Conservation (phyloP, 2,113 vertebrate genomes). For the Protobothrops mucrosquamatus region DNA sequence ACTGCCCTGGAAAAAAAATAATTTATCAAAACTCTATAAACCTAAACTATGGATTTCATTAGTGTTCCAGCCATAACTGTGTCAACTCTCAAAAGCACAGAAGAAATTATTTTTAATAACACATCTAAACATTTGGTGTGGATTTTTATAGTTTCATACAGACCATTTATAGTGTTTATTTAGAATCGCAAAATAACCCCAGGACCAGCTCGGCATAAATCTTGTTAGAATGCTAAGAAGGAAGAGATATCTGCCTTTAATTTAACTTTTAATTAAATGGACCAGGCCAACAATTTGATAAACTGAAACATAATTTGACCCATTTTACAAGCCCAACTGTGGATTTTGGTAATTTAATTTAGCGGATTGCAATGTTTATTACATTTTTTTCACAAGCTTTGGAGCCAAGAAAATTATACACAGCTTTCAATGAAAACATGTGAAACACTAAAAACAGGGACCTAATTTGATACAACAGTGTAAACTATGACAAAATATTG, state of each 20-base stretch:
- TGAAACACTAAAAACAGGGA: neutral
- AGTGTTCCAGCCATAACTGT: neutral
- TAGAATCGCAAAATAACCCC: slow-evolving; percentile 26
- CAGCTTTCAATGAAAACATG: neutral
- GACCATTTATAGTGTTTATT: neutral
- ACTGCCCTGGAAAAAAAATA: neutral
- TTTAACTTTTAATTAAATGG: slow-evolving; percentile 37
- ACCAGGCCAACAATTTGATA: neutral
- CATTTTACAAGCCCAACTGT: slow-evolving; percentile 29
- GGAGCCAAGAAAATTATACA: slow-evolving; percentile 15
- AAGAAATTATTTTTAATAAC: slow-evolving; percentile 38
- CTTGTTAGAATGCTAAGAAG: neutral
- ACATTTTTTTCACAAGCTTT: slow-evolving; percentile 13
- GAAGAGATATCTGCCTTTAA: slow-evolving; percentile 30
- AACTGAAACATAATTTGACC: slow-evolving; percentile 29
- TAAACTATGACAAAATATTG: neutral
- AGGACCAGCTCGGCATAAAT: slow-evolving; percentile 1
- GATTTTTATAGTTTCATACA: slow-evolving; percentile 34
- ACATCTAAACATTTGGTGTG: neutral
- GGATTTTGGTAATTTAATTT: slow-evolving; percentile 25
- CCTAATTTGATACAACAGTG: neutral
- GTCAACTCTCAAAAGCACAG: slow-evolving; percentile 14
- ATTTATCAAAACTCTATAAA: slow-evolving; percentile 17
- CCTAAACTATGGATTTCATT: neutral
- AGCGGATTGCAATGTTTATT: slow-evolving; percentile 12